A percentile compares a stretch with the other conserved stretches of the same genome.
phyloP scores from a whole-genome alignment of 2,888 invertebrate genomes.

The Hesperia comma region DNA sequence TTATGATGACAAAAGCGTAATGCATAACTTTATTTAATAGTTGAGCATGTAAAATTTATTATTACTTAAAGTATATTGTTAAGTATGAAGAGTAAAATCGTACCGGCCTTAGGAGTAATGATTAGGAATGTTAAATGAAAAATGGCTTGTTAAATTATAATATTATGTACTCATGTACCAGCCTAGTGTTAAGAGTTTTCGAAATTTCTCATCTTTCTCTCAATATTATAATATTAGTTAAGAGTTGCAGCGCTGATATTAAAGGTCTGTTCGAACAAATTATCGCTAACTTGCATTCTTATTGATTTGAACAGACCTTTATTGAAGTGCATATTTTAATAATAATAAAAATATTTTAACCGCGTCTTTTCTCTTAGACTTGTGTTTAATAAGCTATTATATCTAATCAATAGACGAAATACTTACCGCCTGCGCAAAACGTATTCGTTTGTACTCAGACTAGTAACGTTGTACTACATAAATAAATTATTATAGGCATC shows the following conservation, averaged over 20 bases:
- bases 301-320: constrained; percentile 39
- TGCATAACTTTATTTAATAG: constrained; percentile 74
- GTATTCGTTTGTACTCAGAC: constrained; percentile 69
- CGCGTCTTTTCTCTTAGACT: constrained; percentile 60
- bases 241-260: constrained; percentile 53
- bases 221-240: constrained; percentile 71
- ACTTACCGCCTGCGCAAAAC: constrained; percentile 71
- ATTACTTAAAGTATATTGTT: constrained; percentile 78
- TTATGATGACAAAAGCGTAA: constrained; percentile 58
- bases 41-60: constrained; percentile 73
- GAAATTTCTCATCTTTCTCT: constrained; percentile 80
- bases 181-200: constrained; percentile 67
- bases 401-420: constrained; percentile 64
- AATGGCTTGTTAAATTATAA: constrained; percentile 63
- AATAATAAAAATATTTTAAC: constrained; percentile 58
- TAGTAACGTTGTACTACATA: constrained; percentile 62
- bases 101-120: constrained; percentile 81
- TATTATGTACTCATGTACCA: constrained; percentile 65
- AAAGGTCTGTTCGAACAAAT: constrained; percentile 24
- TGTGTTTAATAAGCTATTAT: constrained; percentile 63
- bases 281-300: constrained; percentile 19
- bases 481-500: constrained; percentile 53
- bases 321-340: constrained; percentile 58
- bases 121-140: constrained; percentile 65
- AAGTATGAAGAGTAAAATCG: constrained; percentile 68